These are phyloP conservation scores for Astreopora myriophthalma DNA, from an alignment of 64 coral and sea anemone species.

Conservation along the genomic window DNA sequence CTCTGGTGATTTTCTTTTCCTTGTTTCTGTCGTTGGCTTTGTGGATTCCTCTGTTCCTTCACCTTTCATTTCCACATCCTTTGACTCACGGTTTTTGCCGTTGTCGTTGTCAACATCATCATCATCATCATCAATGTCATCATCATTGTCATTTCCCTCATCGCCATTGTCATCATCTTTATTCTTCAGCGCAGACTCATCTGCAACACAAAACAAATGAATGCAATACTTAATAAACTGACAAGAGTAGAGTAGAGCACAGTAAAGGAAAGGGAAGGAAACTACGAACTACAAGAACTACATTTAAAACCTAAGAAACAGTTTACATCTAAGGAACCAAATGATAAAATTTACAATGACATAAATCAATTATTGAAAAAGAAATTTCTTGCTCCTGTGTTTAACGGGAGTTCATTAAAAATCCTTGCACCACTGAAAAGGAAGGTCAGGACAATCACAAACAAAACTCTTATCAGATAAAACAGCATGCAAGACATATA, in stretches of 20 bases:
- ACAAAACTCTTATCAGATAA: too few species aligned
- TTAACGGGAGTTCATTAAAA: too few species aligned
- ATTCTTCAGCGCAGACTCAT: not conserved
- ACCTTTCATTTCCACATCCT: not conserved
- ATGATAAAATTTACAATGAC: too few species aligned
- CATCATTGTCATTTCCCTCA: not conserved
- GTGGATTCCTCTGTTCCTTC: not conserved
- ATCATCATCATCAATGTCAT: constrained; percentile 3
- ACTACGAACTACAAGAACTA: too few species aligned
- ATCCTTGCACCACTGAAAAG: too few species aligned
- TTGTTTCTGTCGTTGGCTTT: not conserved
- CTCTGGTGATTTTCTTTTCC: constrained; percentile 54
- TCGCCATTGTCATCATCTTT: constrained; percentile 22
- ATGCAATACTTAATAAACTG: not conserved
- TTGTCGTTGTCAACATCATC: constrained; percentile 24
- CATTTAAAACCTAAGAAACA: too few species aligned
- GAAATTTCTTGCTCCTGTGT: not conserved
- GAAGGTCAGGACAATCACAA: too few species aligned
- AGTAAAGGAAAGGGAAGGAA: too few species aligned
- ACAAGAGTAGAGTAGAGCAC: too few species aligned
- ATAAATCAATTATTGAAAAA: not conserved
- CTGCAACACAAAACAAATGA: not conserved
- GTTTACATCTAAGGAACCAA: too few species aligned
- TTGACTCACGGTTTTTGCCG: not conserved
- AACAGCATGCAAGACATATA: too few species aligned